Percentiles rank a stretch among this genome's conserved stretches.
Conservation (phyloP, 2,113 vertebrate genomes). For the Saguinus midas region DNA sequence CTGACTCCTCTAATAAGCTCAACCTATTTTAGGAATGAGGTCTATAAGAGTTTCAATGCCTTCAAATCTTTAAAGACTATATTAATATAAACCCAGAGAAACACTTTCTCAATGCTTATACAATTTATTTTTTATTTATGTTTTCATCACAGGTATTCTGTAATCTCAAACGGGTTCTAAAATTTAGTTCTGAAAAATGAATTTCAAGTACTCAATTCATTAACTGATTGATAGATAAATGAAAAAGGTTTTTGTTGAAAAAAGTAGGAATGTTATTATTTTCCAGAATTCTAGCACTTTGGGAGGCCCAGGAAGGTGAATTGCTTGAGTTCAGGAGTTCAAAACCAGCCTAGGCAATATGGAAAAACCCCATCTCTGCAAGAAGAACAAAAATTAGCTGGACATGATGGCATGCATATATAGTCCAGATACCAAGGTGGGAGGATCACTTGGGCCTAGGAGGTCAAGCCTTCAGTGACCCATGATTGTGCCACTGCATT, state of each 20-base stretch:
- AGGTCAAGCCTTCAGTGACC: no score
- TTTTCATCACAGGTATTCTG: background rate
- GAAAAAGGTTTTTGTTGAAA: background rate
- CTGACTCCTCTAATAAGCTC: background rate
- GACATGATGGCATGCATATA: no score
- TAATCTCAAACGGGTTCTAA: constrained; percentile 57
- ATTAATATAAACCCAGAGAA: background rate
- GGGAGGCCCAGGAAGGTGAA: no score
- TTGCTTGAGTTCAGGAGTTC: no score
- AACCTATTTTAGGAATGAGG: background rate
- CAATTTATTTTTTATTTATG: background rate
- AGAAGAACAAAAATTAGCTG: no score
- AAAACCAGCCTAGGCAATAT: no score
- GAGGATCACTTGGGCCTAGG: no score
- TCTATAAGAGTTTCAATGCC: background rate
- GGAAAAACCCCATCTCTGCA: no score
- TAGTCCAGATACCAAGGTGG: no score
- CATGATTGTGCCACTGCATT: no score
- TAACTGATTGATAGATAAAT: background rate
- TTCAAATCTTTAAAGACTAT: background rate
- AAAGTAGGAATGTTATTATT: background rate
- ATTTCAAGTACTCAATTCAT: background rate
- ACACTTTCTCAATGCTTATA: background rate
- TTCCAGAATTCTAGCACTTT: background rate
- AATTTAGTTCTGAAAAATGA: constrained; percentile 56